These are phyloP conservation scores for Agriopis leucophaearia DNA, from an alignment of 2,888 invertebrate species.

Conservation along the genomic window DNA sequence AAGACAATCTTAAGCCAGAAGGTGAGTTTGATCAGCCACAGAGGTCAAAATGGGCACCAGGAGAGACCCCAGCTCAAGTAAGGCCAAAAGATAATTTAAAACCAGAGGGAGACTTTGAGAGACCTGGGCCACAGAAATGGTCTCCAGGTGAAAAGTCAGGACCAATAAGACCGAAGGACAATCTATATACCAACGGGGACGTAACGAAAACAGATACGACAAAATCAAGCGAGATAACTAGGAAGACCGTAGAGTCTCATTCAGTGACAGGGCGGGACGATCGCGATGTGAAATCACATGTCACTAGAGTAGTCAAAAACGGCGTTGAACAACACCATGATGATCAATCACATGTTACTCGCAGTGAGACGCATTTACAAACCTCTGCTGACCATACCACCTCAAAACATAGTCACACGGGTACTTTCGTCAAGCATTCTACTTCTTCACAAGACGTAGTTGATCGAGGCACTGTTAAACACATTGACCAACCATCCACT, in stretches of 20 bases:
- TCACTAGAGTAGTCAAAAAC: slow-evolving; percentile 51
- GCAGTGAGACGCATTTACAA: slow-evolving; percentile 57
- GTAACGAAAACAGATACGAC: slow-evolving; percentile 46
- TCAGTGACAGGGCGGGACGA: slow-evolving; percentile 54
- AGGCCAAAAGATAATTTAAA: slow-evolving; percentile 84
- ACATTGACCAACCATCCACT: slow-evolving; percentile 25
- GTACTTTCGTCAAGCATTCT: slow-evolving; percentile 55
- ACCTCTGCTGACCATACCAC: slow-evolving; percentile 53
- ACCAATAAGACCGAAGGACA: slow-evolving; percentile 76
- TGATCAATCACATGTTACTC: slow-evolving; percentile 53
- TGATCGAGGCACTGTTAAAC: slow-evolving; percentile 46
- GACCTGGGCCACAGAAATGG: slow-evolving; percentile 65
- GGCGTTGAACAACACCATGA: slow-evolving; percentile 55
- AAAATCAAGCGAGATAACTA: slow-evolving; percentile 52
- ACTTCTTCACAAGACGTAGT: slow-evolving; percentile 55
- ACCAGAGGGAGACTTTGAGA: slow-evolving; percentile 86
- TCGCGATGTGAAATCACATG: slow-evolving; percentile 54
- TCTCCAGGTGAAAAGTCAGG: slow-evolving; percentile 65
- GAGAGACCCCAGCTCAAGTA: slow-evolving; percentile 76
- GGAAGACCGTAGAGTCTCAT: slow-evolving; percentile 44
- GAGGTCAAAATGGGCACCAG: slow-evolving; percentile 60
- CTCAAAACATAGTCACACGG: slow-evolving; percentile 57
- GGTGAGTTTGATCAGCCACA: slow-evolving; percentile 84
- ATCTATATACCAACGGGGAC: slow-evolving; percentile 85
- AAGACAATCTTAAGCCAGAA: slow-evolving; percentile 83